A percentile compares a stretch with the other conserved stretches of the same genome.
phyloP scores from a whole-genome alignment of 2,888 invertebrate species.

The Lysandra bellargus region DNA sequence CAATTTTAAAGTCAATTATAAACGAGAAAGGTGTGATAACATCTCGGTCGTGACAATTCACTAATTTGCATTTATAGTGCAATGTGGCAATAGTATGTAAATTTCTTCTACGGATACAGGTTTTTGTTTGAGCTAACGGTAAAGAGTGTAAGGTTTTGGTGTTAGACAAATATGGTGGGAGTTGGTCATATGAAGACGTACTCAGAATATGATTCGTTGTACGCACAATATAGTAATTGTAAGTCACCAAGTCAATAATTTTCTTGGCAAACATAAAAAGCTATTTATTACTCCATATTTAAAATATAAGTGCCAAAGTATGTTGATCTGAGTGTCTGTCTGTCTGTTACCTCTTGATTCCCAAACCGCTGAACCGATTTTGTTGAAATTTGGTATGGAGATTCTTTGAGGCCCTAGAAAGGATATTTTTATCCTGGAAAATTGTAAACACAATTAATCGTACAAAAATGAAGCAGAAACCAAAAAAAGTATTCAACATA shows the following conservation, averaged over 20 bases:
- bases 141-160: constrained; percentile 8
- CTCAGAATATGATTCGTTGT: background rate
- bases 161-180: constrained; percentile 4
- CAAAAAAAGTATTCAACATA: background rate
- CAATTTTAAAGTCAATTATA: background rate
- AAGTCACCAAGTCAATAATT: too few relatives aligned
- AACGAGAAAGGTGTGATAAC: constrained; percentile 1
- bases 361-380: too few relatives aligned
- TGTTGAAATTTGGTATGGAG: too few relatives aligned
- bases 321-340: too few relatives aligned
- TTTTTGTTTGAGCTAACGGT: constrained; percentile 9
- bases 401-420: too few relatives aligned
- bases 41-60: constrained; percentile 11
- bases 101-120: constrained; percentile 9
- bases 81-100: constrained; percentile 6
- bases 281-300: too few relatives aligned
- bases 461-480: background rate
- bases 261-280: too few relatives aligned
- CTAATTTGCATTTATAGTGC: constrained; percentile 19
- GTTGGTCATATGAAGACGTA: background rate
- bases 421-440: background rate
- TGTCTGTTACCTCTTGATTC: too few relatives aligned
- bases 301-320: too few relatives aligned
- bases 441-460: background rate
- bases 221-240: background rate